Evolutionary conservation across 2,888 invertebrate species (phyloP), one percentile per base, ranked within the genome.

Genomic region (Harpalus rubripes): DNA sequence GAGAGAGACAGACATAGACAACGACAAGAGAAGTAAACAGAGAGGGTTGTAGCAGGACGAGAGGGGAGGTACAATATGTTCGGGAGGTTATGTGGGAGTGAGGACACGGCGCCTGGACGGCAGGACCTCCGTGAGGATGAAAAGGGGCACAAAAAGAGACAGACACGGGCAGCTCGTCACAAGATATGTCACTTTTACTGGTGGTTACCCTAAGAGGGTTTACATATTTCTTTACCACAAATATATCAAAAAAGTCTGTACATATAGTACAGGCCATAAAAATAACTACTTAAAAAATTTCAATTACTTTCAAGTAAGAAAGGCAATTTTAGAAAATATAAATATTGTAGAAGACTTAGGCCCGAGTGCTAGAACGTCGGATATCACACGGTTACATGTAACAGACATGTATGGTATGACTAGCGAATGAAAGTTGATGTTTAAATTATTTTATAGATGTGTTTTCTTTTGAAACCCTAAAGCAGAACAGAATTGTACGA

Each of bases 1-100:
- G 26, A 74, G 74, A 83, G 74, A 83, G 59, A 83, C 32, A 83
- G 59, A 83, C 32, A 74, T 76, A 83, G 74, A 74, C 61, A 82
- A 76, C 56, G 61, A 83, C 15, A 76, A 76, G 83, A 61, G 10
- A 83, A 59, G 32, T 61, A 61, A 22, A 83, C 41, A 82, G 16
- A 74, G 52, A 74, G 72, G 44, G 6, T 18, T 74, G 16, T 74
- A 74, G 72, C 72, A 68, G 81, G 52, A 18, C 16, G 26, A n/a
- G 32, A 16, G 58, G 52, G 72, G 65, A 12, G 72, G 18, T 44
- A 74, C 72, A 41, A 68, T 41, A 72, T 74, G 41, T 44, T 74
- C 44, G 68, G 32, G 44, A 56, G 65, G 56, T 65, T 18, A 56
- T 72, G 72, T 52, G 52, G 72, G 32, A 61, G 61, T 39, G 32